A percentile compares a stretch with the other conserved stretches of the same genome.
Conservation (phyloP, 2,797 vertebrate genomes). For the Microhierax caerulescens region DNA sequence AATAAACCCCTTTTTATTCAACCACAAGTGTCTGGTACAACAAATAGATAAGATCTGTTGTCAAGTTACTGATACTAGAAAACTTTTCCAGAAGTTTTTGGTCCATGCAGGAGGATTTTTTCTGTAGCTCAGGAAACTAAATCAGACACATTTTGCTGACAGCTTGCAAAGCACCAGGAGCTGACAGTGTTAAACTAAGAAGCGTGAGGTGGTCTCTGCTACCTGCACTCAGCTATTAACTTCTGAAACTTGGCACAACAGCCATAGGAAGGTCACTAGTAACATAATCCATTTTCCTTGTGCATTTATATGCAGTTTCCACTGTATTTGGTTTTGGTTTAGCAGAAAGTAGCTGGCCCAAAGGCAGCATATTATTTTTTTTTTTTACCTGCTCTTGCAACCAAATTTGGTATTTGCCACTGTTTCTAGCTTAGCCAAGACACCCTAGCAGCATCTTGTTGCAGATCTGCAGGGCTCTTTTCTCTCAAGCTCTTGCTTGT, state of each 20-base stretch:
- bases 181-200: not conserved
- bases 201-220: not conserved
- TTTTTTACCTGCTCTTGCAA: not conserved
- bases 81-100: not conserved
- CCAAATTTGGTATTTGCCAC: not conserved
- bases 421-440: not conserved
- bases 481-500: not conserved
- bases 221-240: fast-evolving
- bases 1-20: not conserved
- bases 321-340: not conserved
- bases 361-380: not conserved
- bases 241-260: not conserved
- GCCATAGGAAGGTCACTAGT: not conserved
- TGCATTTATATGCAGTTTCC: not conserved
- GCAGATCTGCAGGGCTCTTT: not conserved
- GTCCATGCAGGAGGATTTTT: not conserved
- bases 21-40: not conserved
- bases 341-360: not conserved
- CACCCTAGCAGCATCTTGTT: not conserved
- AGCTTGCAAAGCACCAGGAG: not conserved
- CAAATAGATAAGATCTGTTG: not conserved
- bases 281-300: not conserved
- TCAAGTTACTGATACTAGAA: not conserved
- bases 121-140: not conserved
- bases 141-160: not conserved